A percentile compares a stretch with the other conserved stretches of the same genome.
These are phyloP conservation scores for Pyrrhia umbra DNA, from an alignment of 2,888 invertebrate species.

Conservation along the genomic window DNA sequence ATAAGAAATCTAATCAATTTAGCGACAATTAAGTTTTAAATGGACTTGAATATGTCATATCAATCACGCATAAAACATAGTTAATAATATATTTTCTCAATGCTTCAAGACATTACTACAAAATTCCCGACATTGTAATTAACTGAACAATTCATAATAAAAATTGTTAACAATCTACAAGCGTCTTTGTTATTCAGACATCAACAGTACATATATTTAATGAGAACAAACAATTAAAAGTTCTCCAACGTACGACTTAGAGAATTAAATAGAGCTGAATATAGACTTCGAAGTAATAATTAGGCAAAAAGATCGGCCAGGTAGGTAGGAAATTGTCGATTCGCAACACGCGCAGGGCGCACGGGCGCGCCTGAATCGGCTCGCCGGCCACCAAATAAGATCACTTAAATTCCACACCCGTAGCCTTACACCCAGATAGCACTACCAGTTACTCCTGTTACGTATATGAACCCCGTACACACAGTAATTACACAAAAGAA, in stretches of 20 bases:
- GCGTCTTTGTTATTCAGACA: slow-evolving; percentile 22
- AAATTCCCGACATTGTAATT: not conserved
- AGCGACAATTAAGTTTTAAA: too few species aligned
- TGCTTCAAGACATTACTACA: not conserved
- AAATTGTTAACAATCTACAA: not conserved
- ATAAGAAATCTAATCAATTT: too few species aligned
- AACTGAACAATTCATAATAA: not conserved
- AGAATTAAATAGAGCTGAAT: slow-evolving; percentile 74
- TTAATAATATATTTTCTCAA: too few species aligned
- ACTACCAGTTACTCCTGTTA: slow-evolving; percentile 81
- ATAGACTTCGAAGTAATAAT: slow-evolving; percentile 79
- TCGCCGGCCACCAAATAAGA: slow-evolving; percentile 82
- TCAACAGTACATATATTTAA: slow-evolving; percentile 22
- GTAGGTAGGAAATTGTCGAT: slow-evolving; percentile 81
- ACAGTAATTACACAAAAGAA: slow-evolving; percentile 87
- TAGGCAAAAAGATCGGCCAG: slow-evolving; percentile 78
- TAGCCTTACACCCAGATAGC: slow-evolving; percentile 83
- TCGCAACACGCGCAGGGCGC: slow-evolving; percentile 80
- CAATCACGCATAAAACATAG: too few species aligned
- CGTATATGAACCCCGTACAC: slow-evolving; percentile 80
- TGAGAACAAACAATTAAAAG: slow-evolving; percentile 53
- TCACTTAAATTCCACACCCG: slow-evolving; percentile 88
- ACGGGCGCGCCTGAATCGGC: slow-evolving; percentile 80
- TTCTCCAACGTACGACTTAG: slow-evolving; percentile 49
- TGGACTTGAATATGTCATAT: too few species aligned